These are phyloP conservation scores for Drosophila paucipuncta DNA, from an alignment of 2,888 invertebrate species.

Conservation along the genomic window DNA sequence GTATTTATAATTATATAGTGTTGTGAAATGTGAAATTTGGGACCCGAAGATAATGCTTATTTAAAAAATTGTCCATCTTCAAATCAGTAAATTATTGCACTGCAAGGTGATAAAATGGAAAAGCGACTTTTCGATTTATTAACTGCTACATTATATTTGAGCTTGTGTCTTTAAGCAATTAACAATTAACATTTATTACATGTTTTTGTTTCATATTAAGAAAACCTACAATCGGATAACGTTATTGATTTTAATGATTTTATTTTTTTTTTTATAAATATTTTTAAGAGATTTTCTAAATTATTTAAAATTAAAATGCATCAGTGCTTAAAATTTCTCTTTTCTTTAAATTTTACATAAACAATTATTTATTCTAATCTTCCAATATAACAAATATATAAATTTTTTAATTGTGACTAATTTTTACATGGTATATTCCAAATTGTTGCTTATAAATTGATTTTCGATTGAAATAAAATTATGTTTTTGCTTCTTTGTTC, in stretches of 20 bases:
- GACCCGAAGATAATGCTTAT: background rate
- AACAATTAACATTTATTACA: slow-evolving; percentile 50
- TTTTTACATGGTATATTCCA: slow-evolving; percentile 43
- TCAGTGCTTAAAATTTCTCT: slow-evolving; percentile 49
- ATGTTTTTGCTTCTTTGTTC: slow-evolving; percentile 27
- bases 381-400: slow-evolving; percentile 39
- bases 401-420: slow-evolving; percentile 35
- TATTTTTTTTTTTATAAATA: slow-evolving; percentile 38
- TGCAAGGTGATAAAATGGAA: slow-evolving; percentile 4
- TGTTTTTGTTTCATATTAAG: slow-evolving; percentile 31
- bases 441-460: slow-evolving; percentile 28
- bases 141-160: slow-evolving; percentile 16
- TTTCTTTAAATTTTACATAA: slow-evolving; percentile 32
- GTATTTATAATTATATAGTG: background rate
- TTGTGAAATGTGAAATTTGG: background rate
- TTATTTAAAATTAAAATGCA: slow-evolving; percentile 60
- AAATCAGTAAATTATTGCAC: background rate
- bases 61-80: background rate
- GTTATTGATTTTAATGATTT: slow-evolving; percentile 32
- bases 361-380: slow-evolving; percentile 29
- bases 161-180: slow-evolving; percentile 48
- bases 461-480: slow-evolving; percentile 15
- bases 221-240: slow-evolving; percentile 50
- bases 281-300: slow-evolving; percentile 43
- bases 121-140: slow-evolving; percentile 2